Evolutionary conservation across 2,113 vertebrate species (phyloP), one percentile per base, ranked within the genome.

Genomic region (Polypterus senegalus): DNA sequence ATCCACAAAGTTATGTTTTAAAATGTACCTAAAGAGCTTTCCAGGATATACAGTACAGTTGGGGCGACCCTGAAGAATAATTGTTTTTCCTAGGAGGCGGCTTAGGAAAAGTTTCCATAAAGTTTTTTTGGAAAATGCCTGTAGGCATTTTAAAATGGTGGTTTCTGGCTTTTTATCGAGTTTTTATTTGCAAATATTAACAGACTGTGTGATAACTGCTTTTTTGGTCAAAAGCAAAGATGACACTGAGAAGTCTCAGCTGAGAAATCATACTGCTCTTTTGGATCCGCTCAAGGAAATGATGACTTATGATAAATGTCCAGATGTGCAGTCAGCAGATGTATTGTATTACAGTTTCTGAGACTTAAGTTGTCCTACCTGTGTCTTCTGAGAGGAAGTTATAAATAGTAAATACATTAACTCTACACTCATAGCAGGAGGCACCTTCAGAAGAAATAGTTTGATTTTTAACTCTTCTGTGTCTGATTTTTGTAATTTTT

Each of bases 261-360:
- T 87, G 79, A 84, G 84, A 84, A 80, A 78, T 84, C 76, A 78
- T 80, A 85, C 86, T 85, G 83, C 74, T 69, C 54, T 81, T 80
- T 77, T 79, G 74, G 79, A 78, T 76, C 77, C 77, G 73, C 70
- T 56, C 71, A 81, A 89, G 87, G 86, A 91, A 92, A 88, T 79
- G 79, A 89, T 89, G 86, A 87, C 79, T 82, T 79, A 73, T 74
- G 78, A 84, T 84, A 80, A 86, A 79, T 80, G 77, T 84, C 83
- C 89, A 92, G 89, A 89, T 90, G 87, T 77, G 80, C 76, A 63
- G 79, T 70, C 66, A 73, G 77, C 86, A 92, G 82, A 89, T 87
- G 85, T 82, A 66, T 82, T 79, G 76, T 72, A 67, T 80, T 83
- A 74, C 70, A 65, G 73, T 83, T 82, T 81, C 72, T 75, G 76